Base-by-base conservation (phyloP, 2,113 vertebrate genomes). In the Triplophysa siluroides region DNA sequence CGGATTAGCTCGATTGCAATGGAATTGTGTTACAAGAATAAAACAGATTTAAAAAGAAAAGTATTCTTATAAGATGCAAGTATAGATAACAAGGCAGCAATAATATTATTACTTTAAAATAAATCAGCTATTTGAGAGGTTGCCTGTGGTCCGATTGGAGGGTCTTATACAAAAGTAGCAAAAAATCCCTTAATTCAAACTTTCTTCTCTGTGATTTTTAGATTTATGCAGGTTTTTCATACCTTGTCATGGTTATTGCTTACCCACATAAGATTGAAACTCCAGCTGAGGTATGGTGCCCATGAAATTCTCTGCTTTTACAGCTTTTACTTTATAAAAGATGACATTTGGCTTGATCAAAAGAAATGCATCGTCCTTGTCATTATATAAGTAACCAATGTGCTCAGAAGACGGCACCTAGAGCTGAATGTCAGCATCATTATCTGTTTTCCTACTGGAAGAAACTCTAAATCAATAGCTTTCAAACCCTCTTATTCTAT, bases 371-470 rank as follows among this genome's bases (percentile, higher is more conserved):
- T 45, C 29, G 26, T 45, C 58, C 41, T 75, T 21, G 24, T 54
- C 47, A 58, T 58, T 58, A 21, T 58, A 21, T 18, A 71, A 41
- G 63, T 66, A 43, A 68, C n/a, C 2, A 13, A 71, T 45, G n/a
- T 45, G 29, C 18, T 33, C 29, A 14, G 1, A 74, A 43, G 56
- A 1, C 69, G 54, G 1, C 69, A 21, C 69, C 26, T 11, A 9
- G 38, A 21, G 58, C 19, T 45, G 60, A 71, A 75, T 75, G 72
- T 75, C 41, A 75, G 72, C 72, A 47, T 62, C 38, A 63, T 75
- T 75, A 63, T 75, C 23, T 75, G 38, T 21, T 1, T 45, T 75
- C 62, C 72, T 75, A 47, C 38, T 29, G 43, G 61, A 38, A n/a
- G 10, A 18, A 65, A 60, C 52, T 60, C 56, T n/a, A 65, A 70